Base-by-base conservation (phyloP, 2,888 invertebrate genomes). In the Lycophotia porphyrea region DNA sequence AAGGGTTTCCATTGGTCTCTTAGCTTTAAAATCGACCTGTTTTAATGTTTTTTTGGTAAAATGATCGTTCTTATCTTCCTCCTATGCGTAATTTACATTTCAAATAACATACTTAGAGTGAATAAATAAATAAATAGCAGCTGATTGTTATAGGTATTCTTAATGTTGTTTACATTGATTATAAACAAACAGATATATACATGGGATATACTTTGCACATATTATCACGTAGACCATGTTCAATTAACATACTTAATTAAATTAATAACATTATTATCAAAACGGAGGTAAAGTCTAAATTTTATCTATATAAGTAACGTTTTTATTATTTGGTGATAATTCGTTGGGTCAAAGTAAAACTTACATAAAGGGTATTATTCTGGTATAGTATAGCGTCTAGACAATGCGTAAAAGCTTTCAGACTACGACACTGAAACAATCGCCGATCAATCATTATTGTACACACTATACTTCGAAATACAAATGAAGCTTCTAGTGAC, bases 51-150 rank as follows among this genome's bases (percentile, higher is more conserved):
- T 71, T 65, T 71, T 60, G 36, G 34, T 69, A 61, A 73, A 66
- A 42, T 73, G 2, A 74, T 52, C 69, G 69, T 13, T 65, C 4
- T 70, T 71, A 70, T 71, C 55, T 36, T 72, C 71, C 78, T 80
- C 78, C 64, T 84, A 69, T 71, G 63, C 71, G 80, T 76, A 76
- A 82, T 84, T 63, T 63, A 69, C 36, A 64, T 61, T 68, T 67
- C 24, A 73, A 64, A 47, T 34, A 72, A 69, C 34, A 65, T 5
- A 66, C 8, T 18, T 27, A 60, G 18, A 47, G 27, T 70, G 52
- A 74, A 66, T 73, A 77, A 76, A 72, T 82, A 77, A 84, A 73
- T 77, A 75, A 72, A 73, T n/a, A 81, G 64, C 81, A 79, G 77
- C 83, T 87, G 77, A 74, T 71, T 76, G 71, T 64, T 55, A 72